Evolutionary conservation across 2,797 vertebrate genomes (phyloP).

Genomic region (Danio tinwini): DNA sequence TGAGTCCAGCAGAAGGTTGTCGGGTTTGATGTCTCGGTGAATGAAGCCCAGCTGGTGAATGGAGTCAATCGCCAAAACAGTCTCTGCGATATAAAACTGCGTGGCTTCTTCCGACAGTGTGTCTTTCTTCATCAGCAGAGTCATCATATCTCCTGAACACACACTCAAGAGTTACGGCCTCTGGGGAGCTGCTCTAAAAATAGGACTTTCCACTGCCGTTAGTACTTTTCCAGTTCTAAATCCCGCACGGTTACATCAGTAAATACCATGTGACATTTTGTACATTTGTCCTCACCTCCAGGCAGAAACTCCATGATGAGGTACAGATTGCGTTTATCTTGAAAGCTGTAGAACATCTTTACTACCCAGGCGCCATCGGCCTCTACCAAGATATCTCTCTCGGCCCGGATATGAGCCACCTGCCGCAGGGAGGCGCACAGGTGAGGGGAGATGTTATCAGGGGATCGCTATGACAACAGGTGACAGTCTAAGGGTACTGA

Average conservation of each 20-base stretch:
- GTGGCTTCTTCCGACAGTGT: conserved; percentile 96
- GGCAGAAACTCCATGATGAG: conserved; percentile 99
- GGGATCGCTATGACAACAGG: background rate
- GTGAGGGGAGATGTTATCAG: conserved; percentile 5
- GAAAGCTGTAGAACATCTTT: conserved; percentile 99
- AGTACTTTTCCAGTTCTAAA: conserved; percentile 17
- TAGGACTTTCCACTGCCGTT: conserved; percentile 15
- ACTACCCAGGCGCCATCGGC: conserved; percentile 98
- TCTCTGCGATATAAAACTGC: conserved; percentile 98
- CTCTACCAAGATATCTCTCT: conserved; percentile 97
- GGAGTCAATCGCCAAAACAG: conserved; percentile 95
- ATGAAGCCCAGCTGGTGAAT: conserved; percentile 99
- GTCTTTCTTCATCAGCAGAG: conserved; percentile 93
- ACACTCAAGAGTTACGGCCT: conserved; percentile 23
- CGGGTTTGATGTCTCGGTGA: conserved; percentile 97
- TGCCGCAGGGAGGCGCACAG: conserved; percentile 59
- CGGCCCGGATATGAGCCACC: conserved; percentile 97
- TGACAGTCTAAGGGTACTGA: background rate
- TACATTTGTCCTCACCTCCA: conserved; percentile 82
- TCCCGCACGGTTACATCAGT: conserved; percentile 4
- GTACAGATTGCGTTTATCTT: conserved; percentile 98
- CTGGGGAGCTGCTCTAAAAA: conserved; percentile 30
- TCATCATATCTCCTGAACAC: conserved; percentile 87
- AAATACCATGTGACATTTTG: background rate
- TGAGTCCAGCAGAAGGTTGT: conserved; percentile 85